These are phyloP conservation scores for Polyploca ridens DNA, from an alignment of 2,888 invertebrate species.

Conservation along the genomic window DNA sequence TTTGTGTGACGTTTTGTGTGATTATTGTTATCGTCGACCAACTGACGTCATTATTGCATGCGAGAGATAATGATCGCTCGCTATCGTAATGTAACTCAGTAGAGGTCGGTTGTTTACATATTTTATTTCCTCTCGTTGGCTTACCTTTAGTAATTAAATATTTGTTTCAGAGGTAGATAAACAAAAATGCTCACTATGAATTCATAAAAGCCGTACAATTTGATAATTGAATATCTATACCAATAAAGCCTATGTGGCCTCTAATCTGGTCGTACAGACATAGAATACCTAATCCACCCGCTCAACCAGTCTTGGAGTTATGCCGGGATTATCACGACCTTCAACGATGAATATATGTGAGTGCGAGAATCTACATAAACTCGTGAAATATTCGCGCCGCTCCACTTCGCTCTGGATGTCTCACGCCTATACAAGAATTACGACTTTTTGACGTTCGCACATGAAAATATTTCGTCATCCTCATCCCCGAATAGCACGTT, in stretches of 20 bases:
- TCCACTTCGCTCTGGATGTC: conserved; percentile 8
- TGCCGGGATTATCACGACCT: conserved; percentile 17
- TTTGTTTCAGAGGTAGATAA: no score
- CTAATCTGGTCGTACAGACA: not conserved
- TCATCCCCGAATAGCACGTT: conserved; percentile 14
- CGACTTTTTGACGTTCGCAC: conserved; percentile 37
- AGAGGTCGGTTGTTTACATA: no score
- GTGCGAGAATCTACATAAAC: conserved; percentile 40
- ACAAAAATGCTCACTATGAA: no score
- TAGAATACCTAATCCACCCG: not conserved
- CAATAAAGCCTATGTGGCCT: not conserved
- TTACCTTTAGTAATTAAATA: no score
- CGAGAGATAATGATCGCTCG: no score
- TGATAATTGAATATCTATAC: no score
- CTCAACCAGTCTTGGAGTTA: not conserved
- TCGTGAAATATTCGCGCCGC: conserved; percentile 37
- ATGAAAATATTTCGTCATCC: conserved; percentile 19
- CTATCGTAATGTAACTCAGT: no score
- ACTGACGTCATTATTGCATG: no score
- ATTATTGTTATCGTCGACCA: no score
- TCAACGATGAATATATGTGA: conserved; percentile 26
- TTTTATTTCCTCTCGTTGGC: no score
- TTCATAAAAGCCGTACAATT: no score
- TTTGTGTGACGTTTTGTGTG: no score
- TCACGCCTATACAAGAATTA: conserved; percentile 24